These are phyloP conservation scores for Solea senegalensis DNA, from an alignment of 2,113 vertebrate species.

Conservation along the genomic window DNA sequence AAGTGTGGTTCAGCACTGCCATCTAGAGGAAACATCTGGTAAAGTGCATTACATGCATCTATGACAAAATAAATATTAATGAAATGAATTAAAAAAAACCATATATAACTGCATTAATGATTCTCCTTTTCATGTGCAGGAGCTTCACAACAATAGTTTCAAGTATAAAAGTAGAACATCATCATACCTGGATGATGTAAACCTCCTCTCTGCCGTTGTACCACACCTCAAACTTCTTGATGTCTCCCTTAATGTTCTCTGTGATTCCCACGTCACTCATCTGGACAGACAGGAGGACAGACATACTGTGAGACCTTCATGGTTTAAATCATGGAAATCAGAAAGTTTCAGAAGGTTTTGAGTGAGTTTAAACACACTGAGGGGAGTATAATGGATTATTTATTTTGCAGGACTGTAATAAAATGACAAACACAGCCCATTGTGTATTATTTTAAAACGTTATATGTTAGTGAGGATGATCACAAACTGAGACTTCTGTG, in stretches of 20 bases:
- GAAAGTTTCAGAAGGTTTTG: too few species aligned
- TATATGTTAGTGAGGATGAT: too few species aligned
- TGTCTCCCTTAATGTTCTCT: constrained; percentile 92
- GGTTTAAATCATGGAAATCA: too few species aligned
- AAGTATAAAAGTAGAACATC: neutral
- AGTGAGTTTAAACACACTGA: neutral
- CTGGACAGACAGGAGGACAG: constrained; percentile 69
- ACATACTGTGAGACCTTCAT: constrained; percentile 1
- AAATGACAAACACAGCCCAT: too few species aligned
- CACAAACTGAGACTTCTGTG: too few species aligned
- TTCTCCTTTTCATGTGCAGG: too few species aligned
- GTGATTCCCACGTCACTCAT: constrained; percentile 93
- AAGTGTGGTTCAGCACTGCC: constrained; percentile 65
- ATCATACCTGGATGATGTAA: constrained; percentile 93
- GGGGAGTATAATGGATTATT: too few species aligned
- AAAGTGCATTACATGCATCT: neutral
- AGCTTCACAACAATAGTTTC: neutral
- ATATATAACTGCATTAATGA: too few species aligned
- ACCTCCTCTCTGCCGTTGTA: constrained; percentile 93
- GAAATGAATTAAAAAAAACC: neutral
- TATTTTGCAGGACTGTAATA: too few species aligned
- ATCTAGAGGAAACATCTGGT: constrained; percentile 41
- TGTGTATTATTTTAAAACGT: too few species aligned
- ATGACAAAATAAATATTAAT: neutral
- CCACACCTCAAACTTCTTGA: constrained; percentile 96